phyloP scores from a whole-genome alignment of 2,888 invertebrate species.

The Heliothis peltigera region DNA sequence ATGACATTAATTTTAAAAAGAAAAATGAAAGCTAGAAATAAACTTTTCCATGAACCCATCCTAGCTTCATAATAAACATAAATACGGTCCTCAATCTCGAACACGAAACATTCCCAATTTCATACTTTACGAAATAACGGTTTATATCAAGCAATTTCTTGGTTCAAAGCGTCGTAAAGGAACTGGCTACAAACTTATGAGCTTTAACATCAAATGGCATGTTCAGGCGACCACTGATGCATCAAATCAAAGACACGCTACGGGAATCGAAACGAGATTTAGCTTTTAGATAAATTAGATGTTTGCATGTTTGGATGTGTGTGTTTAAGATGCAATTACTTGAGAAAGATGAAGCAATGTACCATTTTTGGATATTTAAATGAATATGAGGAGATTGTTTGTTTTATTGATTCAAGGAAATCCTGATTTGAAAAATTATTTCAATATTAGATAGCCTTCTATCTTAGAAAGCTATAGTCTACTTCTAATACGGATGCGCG shows the following conservation, averaged over 20 bases:
- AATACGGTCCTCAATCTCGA: conserved; percentile 21
- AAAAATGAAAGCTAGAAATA: not conserved
- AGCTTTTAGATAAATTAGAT: conserved; percentile 25
- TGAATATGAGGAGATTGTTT: too few species aligned
- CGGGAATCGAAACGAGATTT: conserved; percentile 30
- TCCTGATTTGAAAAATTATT: too few species aligned
- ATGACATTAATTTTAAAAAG: too few species aligned
- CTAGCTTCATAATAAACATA: not conserved
- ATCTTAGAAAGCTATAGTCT: too few species aligned
- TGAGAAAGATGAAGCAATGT: not conserved
- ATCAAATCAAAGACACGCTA: conserved; percentile 73
- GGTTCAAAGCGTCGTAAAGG: conserved; percentile 66
- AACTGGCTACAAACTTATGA: conserved; percentile 60
- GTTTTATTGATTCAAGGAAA: too few species aligned
- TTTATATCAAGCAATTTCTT: conserved; percentile 68
- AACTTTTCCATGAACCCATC: not conserved
- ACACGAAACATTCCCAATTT: conserved; percentile 47
- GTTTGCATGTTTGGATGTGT: conserved; percentile 9
- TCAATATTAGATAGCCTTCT: too few species aligned
- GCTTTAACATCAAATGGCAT: conserved; percentile 63
- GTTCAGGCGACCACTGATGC: conserved; percentile 66
- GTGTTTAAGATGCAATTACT: not conserved
- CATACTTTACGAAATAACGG: conserved; percentile 61
- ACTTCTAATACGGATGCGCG: too few species aligned
- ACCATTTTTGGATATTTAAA: too few species aligned